Evolutionary conservation across 37 sponge, comb jelly and placozoan genomes (phyloP), one percentile per base, ranked within the genome.

Genomic region (Chondrosia reniformis): DNA sequence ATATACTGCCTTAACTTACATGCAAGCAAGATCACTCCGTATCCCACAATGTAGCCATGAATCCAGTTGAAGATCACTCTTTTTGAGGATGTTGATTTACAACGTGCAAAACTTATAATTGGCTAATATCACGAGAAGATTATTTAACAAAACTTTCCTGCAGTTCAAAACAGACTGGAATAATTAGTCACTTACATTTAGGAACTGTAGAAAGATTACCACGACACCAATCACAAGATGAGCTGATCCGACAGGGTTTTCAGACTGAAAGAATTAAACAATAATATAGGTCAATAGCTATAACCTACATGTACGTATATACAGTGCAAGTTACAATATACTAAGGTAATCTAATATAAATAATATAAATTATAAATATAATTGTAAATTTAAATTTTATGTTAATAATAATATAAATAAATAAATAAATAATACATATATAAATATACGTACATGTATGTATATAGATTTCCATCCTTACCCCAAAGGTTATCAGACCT

Each of bases 221-320:
- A 85, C 27, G 31, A 85, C 57, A 17, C 90, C 90, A 63, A 89
- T 52, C 0, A 63, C 65, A 24, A 85, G 74, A 56, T 89, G 90
- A 44, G 69, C 57, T 25, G 67, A 64, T 12, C 66, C 64, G 46
- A 12, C 63, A 19, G 21, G 38, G 72, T 89, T 54, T 15, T 40
- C 41, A 25, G 76, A 1, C 55, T 39, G 36, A 25, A 67, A 33
- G 61, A 13, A 6, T 30, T 6, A 6, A 13, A 13, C n/a, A 59
- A 19, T 59, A 59, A 19, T 13, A 59, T 30, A 59, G 52, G 10
- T 19, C 67, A 17, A n/a, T n/a, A n/a, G n/a, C n/a, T n/a, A n/a
- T n/a, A n/a, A n/a, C n/a, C n/a, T n/a, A n/a, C n/a, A n/a, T n/a
- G n/a, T n/a, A n/a, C n/a, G n/a, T n/a, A n/a, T n/a, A n/a, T n/a